These are phyloP conservation scores for Mastomys coucha DNA, from an alignment of 2,113 vertebrate genomes.

Conservation along the genomic window DNA sequence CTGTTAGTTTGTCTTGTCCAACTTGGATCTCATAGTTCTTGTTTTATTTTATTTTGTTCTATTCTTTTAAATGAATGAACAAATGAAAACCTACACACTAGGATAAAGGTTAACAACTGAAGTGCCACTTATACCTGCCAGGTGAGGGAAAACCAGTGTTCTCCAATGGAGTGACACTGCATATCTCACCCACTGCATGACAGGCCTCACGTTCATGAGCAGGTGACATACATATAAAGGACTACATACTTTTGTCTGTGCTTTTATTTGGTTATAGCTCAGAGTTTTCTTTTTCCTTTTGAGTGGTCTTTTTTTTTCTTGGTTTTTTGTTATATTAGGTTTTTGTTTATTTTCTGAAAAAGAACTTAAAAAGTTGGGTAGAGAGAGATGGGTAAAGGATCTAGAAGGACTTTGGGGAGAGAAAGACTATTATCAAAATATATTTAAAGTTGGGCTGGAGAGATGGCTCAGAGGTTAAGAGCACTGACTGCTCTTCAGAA, in stretches of 20 bases:
- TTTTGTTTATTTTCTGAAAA: not conserved
- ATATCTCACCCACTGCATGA: not conserved
- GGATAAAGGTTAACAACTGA: not conserved
- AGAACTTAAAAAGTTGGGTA: not conserved
- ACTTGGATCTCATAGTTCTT: not conserved
- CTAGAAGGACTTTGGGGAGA: not conserved
- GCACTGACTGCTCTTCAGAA: too few relatives aligned
- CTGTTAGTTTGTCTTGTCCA: not conserved
- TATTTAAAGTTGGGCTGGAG: not conserved
- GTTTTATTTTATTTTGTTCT: not conserved
- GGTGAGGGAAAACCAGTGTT: not conserved
- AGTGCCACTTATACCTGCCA: not conserved
- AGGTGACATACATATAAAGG: not conserved
- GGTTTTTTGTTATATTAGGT: not conserved
- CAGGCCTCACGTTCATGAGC: not conserved
- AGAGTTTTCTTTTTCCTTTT: not conserved
- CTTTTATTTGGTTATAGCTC: not conserved
- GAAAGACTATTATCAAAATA: not conserved
- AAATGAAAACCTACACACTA: not conserved
- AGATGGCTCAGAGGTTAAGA: too few relatives aligned
- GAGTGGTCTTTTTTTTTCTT: not conserved
- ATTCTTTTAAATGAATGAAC: not conserved
- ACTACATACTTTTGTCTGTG: not conserved
- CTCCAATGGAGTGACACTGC: not conserved
- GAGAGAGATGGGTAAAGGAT: not conserved